Evolutionary conservation across 2,888 invertebrate genomes (phyloP).

Genomic region (Drosophila mimetica): DNA sequence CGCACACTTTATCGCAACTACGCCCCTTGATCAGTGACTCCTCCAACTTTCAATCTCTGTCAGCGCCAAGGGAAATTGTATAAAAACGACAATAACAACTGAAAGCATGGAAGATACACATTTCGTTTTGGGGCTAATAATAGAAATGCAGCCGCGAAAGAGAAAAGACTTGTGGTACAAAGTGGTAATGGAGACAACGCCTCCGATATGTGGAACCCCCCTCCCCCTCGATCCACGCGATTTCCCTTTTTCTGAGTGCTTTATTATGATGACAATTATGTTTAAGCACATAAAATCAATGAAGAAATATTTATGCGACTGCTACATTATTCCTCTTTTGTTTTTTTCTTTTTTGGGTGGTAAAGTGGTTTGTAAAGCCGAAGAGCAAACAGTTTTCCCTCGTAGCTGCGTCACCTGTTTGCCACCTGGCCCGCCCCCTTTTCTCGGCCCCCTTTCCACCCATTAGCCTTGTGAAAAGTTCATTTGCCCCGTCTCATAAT

Average conservation of each 20-base stretch:
- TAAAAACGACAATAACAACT: slow-evolving; percentile 63
- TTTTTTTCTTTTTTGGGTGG: slow-evolving; percentile 3
- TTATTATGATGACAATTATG: slow-evolving; percentile 45
- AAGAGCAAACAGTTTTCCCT: slow-evolving; percentile 45
- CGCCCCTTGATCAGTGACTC: slow-evolving; percentile 17
- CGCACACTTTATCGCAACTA: slow-evolving; percentile 1
- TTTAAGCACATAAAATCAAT: slow-evolving; percentile 47
- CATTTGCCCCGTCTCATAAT: slow-evolving; percentile 79
- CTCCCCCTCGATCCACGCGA: not conserved
- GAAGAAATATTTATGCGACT: slow-evolving; percentile 50
- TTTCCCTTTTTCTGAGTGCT: slow-evolving; percentile 17
- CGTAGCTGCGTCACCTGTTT: slow-evolving; percentile 62
- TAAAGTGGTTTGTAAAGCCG: slow-evolving; percentile 38
- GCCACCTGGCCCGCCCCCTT: slow-evolving; percentile 27
- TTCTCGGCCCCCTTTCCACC: slow-evolving; percentile 37
- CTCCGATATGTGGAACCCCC: slow-evolving; percentile 29
- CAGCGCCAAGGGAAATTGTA: slow-evolving; percentile 38
- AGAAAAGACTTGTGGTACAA: slow-evolving; percentile 32
- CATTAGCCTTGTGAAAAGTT: slow-evolving; percentile 78
- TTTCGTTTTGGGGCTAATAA: slow-evolving; percentile 57
- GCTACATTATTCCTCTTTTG: slow-evolving; percentile 8
- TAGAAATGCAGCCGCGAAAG: slow-evolving; percentile 54
- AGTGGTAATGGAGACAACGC: slow-evolving; percentile 53
- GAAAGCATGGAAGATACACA: slow-evolving; percentile 56
- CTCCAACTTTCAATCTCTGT: slow-evolving; percentile 42